These are phyloP conservation scores for Cervus canadensis DNA, from an alignment of 2,113 vertebrate species.

Conservation along the genomic window DNA sequence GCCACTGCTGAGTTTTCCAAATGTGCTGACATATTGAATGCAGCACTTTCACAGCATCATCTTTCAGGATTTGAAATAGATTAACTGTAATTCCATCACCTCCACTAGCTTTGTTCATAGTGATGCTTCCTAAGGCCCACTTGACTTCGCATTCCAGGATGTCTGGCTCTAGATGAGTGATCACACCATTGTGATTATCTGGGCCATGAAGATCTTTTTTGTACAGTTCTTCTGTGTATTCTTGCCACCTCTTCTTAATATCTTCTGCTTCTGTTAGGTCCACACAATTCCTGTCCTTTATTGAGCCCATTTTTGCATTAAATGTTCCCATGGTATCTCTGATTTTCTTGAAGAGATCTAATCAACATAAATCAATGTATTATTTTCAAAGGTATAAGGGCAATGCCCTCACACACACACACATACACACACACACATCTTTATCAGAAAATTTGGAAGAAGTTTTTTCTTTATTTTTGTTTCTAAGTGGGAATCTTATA, in stretches of 20 bases:
- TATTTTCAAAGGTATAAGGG: neutral
- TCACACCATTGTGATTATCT: neutral
- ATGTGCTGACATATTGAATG: neutral
- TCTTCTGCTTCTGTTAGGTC: neutral
- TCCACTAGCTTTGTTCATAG: neutral
- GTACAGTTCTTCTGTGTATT: neutral
- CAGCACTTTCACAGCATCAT: neutral
- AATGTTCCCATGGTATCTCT: neutral
- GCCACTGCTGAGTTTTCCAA: neutral
- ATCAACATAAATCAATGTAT: neutral
- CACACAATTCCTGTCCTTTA: neutral
- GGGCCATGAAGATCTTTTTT: neutral
- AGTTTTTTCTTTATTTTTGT: neutral
- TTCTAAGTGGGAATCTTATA: neutral
- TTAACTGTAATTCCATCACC: neutral
- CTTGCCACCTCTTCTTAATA: neutral
- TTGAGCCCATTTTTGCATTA: neutral
- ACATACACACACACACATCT: neutral
- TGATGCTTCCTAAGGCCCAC: neutral
- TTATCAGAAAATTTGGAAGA: neutral
- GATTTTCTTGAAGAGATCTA: neutral
- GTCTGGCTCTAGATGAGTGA: neutral
- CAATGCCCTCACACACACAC: neutral
- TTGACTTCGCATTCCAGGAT: neutral
- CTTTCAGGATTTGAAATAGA: neutral